Conservation (phyloP, 2,888 invertebrate genomes). For the Lasioglossum morio region DNA sequence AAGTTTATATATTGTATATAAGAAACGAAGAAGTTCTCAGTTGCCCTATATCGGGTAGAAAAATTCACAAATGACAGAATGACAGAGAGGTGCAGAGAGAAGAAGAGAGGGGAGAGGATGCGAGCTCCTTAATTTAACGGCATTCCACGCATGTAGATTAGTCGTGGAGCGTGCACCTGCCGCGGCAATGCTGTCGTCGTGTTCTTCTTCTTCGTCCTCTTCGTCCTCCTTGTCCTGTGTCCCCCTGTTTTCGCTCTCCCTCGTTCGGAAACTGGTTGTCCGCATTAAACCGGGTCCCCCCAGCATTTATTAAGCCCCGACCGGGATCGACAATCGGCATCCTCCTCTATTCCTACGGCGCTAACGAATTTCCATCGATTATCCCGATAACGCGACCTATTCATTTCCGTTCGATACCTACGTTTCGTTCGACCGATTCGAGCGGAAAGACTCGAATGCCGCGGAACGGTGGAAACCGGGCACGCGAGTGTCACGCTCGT, state of each 20-base stretch:
- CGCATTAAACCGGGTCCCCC: slow-evolving; percentile 55
- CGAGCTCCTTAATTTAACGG: slow-evolving; percentile 73
- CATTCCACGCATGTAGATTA: slow-evolving; percentile 79
- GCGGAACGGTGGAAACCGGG: neutral
- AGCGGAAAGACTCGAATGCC: neutral
- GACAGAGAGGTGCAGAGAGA: neutral
- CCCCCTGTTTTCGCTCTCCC: slow-evolving; percentile 24
- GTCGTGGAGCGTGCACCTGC: slow-evolving; percentile 70
- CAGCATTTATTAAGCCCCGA: slow-evolving; percentile 53
- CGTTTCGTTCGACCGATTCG: neutral
- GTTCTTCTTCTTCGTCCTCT: slow-evolving; percentile 1
- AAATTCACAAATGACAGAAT: neutral
- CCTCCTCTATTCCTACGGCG: neutral
- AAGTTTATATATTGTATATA: no score
- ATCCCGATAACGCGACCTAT: slow-evolving; percentile 46
- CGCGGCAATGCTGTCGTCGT: slow-evolving; percentile 35
- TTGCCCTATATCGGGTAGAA: neutral
- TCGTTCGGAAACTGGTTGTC: slow-evolving; percentile 59
- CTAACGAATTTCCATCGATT: slow-evolving; percentile 62
- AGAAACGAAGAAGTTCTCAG: no score
- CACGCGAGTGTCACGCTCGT: slow-evolving; percentile 12
- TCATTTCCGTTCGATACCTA: slow-evolving; percentile 36
- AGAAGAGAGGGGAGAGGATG: neutral
- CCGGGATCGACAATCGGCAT: slow-evolving; percentile 3
- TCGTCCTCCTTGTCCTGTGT: neutral